Conservation (phyloP, 92 coral and sea anemone species). For the Epizoanthus illoricatus region DNA sequence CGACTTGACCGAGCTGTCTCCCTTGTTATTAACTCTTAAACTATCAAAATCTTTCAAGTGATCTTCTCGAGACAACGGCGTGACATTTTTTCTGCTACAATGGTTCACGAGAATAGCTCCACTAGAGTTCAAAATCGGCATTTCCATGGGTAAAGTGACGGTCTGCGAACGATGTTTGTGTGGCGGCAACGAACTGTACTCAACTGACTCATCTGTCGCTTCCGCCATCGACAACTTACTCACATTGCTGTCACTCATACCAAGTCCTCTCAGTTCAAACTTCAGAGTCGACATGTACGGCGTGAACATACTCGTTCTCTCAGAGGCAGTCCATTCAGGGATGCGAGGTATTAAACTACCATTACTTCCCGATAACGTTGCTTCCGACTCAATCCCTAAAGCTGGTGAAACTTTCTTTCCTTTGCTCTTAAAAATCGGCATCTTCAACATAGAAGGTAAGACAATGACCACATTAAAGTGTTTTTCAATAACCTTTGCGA, state of each 20-base stretch:
- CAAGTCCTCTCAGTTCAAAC: slow-evolving; percentile 35
- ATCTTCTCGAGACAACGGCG: neutral
- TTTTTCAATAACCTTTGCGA: neutral
- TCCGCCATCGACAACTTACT: neutral
- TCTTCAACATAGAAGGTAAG: neutral
- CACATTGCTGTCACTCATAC: slow-evolving; percentile 1
- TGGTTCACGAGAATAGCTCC: neutral
- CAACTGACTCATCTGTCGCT: slow-evolving; percentile 2
- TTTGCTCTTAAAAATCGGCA: slow-evolving; percentile 27
- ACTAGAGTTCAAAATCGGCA: slow-evolving; percentile 40
- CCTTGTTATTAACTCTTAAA: neutral
- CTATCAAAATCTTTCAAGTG: neutral
- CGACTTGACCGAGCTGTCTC: neutral
- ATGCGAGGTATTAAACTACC: neutral
- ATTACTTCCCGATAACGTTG: neutral
- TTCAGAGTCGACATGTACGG: slow-evolving; percentile 53
- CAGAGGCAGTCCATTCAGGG: neutral
- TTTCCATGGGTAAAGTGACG: slow-evolving; percentile 59
- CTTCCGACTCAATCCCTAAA: neutral
- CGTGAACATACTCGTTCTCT: neutral
- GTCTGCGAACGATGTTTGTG: slow-evolving; percentile 44
- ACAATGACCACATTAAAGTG: neutral
- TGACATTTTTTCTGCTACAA: neutral
- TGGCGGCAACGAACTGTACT: slow-evolving; percentile 46
- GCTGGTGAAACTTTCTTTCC: slow-evolving; percentile 1